These are phyloP conservation scores for Leptogaster cylindrica DNA, from an alignment of 2,888 invertebrate genomes.

Conservation along the genomic window DNA sequence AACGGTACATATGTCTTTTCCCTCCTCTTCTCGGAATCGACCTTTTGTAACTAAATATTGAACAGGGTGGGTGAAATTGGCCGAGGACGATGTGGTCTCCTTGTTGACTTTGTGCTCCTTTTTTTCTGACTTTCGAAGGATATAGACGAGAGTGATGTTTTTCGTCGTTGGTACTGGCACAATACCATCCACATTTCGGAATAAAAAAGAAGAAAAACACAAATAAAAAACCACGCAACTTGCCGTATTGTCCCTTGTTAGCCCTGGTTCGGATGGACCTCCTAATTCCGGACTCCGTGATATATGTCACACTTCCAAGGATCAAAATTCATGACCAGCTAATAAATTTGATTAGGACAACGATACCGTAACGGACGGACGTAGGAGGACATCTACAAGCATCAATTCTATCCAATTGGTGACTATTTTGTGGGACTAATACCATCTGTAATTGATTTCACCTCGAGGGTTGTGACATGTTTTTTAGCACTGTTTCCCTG, in stretches of 20 bases:
- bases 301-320: constrained; percentile 42
- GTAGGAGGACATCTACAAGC: constrained; percentile 2
- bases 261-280: constrained; percentile 9
- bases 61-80: constrained; percentile 35
- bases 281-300: constrained; percentile 8
- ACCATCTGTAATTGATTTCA: constrained; percentile 47
- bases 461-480: constrained; percentile 44
- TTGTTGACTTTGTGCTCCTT: constrained; percentile 13
- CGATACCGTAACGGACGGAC: constrained; percentile 41
- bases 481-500: not conserved
- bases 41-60: constrained; percentile 23
- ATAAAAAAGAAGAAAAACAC: not conserved
- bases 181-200: too few species aligned
- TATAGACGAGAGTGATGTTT: too few species aligned
- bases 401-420: constrained; percentile 33
- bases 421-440: constrained; percentile 42
- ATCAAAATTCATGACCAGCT: constrained; percentile 48
- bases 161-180: not conserved
- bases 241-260: not conserved
- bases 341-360: constrained; percentile 48
- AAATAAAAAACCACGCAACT: not conserved
- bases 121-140: constrained; percentile 5
- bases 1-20: constrained; percentile 18
- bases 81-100: constrained; percentile 36
- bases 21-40: too few species aligned